Evolutionary conservation across 2,888 invertebrate species (phyloP), one percentile per base, ranked within the genome.

Genomic region (Apeira syringaria): DNA sequence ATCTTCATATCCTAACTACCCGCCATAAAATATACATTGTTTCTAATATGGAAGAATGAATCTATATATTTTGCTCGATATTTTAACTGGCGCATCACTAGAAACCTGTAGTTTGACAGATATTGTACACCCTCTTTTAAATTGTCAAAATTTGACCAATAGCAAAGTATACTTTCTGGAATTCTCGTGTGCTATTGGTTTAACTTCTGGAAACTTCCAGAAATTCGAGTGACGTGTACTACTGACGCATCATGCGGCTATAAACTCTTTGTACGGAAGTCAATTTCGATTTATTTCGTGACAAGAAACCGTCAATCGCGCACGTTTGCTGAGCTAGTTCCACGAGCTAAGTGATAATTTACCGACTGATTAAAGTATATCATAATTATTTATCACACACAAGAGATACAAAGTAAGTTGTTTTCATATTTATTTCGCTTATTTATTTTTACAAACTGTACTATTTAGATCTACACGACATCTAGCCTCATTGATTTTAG

Each of bases 291-390:
- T 84, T 80, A 87, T 78, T 86, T 80, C 72, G 64, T 70, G 71
- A 75, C 70, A 68, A 75, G 83, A 83, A 82, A 74, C 84, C 84
- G 85, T 78, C 83, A 81, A 82, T 86, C 86, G 87, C 80, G 86
- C 88, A 87, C 86, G 74, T 77, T 81, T 80, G 77, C 84, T 74
- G 80, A 87, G 84, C 65, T 57, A 73, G 78, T 72, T 73, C 77
- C 70, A 68, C 65, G 74, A 74, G 66, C 69, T 69, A 75, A 70
- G 74, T 53, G 56, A 56, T 56, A 70, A 67, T 57, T 77, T 74
- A 62, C 65, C 68, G 73, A 76, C 74, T 75, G 74, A 74, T n/a
- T n/a, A n/a, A n/a, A n/a, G 55, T 68, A 60, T 63, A 59, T 56
- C 5, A 66, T 56, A 64, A 61, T 63, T 64, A 66, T 62, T 67